Percentiles rank a stretch among this genome's conserved stretches.
These are phyloP conservation scores for Biston betularia DNA, from an alignment of 2,888 invertebrate genomes.

Conservation along the genomic window DNA sequence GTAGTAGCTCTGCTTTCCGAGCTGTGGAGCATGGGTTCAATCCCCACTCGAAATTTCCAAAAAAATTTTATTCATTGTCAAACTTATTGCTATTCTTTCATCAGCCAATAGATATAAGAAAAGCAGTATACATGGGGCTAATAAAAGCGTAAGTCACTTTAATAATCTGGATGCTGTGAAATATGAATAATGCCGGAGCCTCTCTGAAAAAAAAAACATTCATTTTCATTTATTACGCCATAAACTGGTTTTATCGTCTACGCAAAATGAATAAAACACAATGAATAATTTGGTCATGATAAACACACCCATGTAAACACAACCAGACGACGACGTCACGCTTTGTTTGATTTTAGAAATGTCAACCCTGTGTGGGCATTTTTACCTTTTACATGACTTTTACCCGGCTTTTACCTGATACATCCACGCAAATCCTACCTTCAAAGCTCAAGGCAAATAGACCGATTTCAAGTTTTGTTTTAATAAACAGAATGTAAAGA, in stretches of 20 bases:
- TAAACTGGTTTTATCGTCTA: constrained; percentile 30
- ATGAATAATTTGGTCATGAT: constrained; percentile 28
- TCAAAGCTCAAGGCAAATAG: constrained; percentile 6
- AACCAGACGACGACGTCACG: constrained; percentile 4
- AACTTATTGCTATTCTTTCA: neutral
- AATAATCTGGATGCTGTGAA: constrained; percentile 14
- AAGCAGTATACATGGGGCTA: neutral
- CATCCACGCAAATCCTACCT: constrained; percentile 20
- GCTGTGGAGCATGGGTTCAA: no score
- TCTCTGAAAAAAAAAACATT: constrained; percentile 18
- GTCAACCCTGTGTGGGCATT: constrained; percentile 21
- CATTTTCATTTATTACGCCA: constrained; percentile 24
- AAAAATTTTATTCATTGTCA: no score
- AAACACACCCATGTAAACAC: constrained; percentile 21
- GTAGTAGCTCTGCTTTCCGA: no score
- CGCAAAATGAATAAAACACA: constrained; percentile 32
- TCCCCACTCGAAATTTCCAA: no score
- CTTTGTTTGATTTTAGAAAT: constrained; percentile 29
- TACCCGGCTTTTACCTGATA: constrained; percentile 14
- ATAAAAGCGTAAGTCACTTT: constrained; percentile 14
- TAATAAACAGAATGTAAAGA: constrained; percentile 12
- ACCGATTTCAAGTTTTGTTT: constrained; percentile 20
- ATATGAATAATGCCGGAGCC: neutral
- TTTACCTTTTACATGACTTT: constrained; percentile 7
- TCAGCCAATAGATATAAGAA: neutral